These are phyloP conservation scores for Pelodiscus sinensis DNA, from an alignment of 2,113 vertebrate genomes.

Conservation along the genomic window DNA sequence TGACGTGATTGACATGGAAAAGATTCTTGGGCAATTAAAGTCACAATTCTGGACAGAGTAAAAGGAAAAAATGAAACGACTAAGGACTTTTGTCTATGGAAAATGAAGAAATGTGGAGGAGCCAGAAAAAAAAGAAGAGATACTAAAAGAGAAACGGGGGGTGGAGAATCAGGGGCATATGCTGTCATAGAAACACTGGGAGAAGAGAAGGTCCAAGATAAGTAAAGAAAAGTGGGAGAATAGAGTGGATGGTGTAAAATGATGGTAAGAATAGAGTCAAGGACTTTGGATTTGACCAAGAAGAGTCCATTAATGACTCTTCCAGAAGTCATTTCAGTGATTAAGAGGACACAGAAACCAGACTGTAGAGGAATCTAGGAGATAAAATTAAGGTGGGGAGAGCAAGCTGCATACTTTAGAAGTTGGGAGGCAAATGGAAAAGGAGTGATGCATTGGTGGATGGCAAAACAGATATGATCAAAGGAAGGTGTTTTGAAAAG, in stretches of 20 bases:
- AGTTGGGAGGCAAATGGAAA: background rate
- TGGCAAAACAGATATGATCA: background rate
- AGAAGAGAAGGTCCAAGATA: background rate
- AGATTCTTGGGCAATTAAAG: background rate
- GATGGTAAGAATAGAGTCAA: background rate
- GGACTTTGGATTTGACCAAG: background rate
- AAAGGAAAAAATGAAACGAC: background rate
- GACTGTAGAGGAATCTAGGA: background rate
- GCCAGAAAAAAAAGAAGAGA: background rate
- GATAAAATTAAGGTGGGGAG: background rate
- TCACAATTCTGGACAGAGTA: background rate
- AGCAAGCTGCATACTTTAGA: background rate
- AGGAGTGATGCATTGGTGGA: background rate
- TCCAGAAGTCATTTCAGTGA: background rate
- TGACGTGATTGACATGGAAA: background rate
- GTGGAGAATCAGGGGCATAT: background rate
- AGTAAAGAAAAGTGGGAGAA: background rate
- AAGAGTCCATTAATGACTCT: background rate
- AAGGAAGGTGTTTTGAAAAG: background rate
- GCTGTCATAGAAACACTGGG: background rate
- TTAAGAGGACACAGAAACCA: background rate
- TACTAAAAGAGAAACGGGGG: background rate
- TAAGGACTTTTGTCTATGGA: background rate
- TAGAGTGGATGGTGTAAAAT: background rate
- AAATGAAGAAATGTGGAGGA: background rate